Percentiles rank a stretch among this genome's conserved stretches.
These are phyloP conservation scores for Sander lucioperca DNA, from an alignment of 2,113 vertebrate species.

Conservation along the genomic window DNA sequence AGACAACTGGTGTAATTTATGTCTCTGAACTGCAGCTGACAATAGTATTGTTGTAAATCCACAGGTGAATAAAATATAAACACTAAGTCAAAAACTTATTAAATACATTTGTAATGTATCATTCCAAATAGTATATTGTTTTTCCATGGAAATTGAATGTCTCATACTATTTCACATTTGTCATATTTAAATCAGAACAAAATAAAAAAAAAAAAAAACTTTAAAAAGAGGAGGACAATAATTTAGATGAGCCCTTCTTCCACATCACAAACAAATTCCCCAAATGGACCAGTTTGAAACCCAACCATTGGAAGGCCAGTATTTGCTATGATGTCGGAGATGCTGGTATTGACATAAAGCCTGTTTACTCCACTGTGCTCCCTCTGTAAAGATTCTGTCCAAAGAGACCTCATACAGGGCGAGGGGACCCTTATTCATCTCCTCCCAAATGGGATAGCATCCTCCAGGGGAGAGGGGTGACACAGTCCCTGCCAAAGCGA, in stretches of 20 bases:
- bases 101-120: background rate
- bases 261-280: background rate
- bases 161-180: background rate
- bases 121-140: background rate
- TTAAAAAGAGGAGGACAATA: background rate
- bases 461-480: slow-evolving; percentile 82
- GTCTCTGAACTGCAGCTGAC: slow-evolving; percentile 7
- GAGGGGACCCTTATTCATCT: slow-evolving; percentile 83
- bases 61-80: slow-evolving; percentile 19
- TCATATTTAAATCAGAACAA: background rate
- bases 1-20: slow-evolving; percentile 11
- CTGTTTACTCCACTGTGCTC: slow-evolving; percentile 76
- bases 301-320: background rate
- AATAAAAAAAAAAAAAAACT: background rate
- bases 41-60: background rate
- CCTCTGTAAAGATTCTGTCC: slow-evolving; percentile 76
- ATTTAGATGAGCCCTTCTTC: background rate
- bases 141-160: background rate
- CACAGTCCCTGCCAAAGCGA: slow-evolving; percentile 79
- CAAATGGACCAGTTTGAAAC: slow-evolving; percentile 8
- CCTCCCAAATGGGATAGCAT: slow-evolving; percentile 81
- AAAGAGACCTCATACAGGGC: slow-evolving; percentile 77
- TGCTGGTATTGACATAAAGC: slow-evolving; percentile 77
- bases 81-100: background rate
- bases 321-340: slow-evolving; percentile 47